Conservation (phyloP, 2,113 vertebrate species). For the Neopipo cinnamomea region DNA sequence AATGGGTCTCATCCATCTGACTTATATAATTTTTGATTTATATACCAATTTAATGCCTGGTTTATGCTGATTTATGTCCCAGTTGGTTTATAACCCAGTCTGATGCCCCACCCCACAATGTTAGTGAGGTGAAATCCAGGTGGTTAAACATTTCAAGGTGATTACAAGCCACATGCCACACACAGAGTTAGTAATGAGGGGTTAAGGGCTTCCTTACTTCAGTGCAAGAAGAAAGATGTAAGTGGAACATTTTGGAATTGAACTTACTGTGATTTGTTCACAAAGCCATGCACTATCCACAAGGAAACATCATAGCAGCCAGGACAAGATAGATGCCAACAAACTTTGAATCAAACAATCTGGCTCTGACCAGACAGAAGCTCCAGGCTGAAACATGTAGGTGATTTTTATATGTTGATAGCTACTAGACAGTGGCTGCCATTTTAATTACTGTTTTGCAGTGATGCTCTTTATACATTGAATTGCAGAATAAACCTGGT, state of each 20-base stretch:
- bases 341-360: neutral
- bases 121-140: neutral
- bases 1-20: slow-evolving; percentile 33
- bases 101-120: neutral
- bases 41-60: slow-evolving; percentile 40
- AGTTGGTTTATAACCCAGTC: neutral
- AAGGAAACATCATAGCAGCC: neutral
- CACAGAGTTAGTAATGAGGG: neutral
- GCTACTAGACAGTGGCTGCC: neutral
- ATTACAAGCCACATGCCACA: neutral
- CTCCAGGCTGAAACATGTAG: neutral
- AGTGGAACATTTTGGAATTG: slow-evolving; percentile 1
- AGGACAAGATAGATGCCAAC: neutral
- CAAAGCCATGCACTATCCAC: neutral
- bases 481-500: neutral
- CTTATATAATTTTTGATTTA: slow-evolving; percentile 55
- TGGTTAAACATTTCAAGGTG: slow-evolving; percentile 47
- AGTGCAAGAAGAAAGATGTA: neutral
- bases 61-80: slow-evolving; percentile 47
- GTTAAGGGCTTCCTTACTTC: slow-evolving; percentile 13
- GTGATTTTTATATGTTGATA: neutral
- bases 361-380: neutral
- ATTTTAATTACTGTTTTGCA: neutral
- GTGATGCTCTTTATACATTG: neutral
- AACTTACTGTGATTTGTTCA: neutral